Conservation (phyloP, 2,888 invertebrate genomes). For the Scelioninae gen. 2 region DNA sequence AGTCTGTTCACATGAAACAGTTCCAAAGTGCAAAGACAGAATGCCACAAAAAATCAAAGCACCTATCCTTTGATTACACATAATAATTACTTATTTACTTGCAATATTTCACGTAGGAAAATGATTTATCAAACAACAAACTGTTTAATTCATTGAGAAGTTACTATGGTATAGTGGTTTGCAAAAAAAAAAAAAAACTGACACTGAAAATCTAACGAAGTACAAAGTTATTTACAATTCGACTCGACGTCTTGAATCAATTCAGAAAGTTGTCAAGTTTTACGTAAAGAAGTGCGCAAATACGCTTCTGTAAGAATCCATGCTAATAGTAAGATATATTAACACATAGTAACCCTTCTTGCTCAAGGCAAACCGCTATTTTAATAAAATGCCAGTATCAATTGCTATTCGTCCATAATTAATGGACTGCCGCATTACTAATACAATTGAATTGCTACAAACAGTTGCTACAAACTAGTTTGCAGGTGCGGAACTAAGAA, state of each 20-base stretch:
- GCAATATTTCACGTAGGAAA: too few relatives aligned
- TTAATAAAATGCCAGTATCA: conserved; percentile 14
- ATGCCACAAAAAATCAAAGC: background rate
- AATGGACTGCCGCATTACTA: background rate
- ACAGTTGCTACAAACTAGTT: too few relatives aligned
- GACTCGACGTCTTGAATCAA: background rate
- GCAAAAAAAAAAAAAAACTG: too few relatives aligned
- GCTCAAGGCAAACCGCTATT: conserved; percentile 34
- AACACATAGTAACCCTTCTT: conserved; percentile 23
- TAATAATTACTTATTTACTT: background rate
- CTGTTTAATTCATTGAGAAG: too few relatives aligned
- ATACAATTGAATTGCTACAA: too few relatives aligned
- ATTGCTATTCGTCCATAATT: conserved; percentile 14
- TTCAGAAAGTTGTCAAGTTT: conserved; percentile 20
- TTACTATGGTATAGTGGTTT: too few relatives aligned
- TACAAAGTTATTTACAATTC: conserved; percentile 13
- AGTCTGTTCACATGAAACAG: background rate
- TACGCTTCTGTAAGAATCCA: conserved; percentile 11
- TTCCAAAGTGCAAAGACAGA: background rate
- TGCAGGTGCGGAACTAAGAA: too few relatives aligned
- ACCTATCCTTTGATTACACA: background rate
- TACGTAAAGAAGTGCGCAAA: conserved; percentile 32
- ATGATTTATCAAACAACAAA: too few relatives aligned
- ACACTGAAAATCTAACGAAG: background rate
- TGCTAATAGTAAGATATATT: conserved; percentile 8